Percentiles rank a stretch among this genome's conserved stretches.
These are phyloP conservation scores for Argynnis bischoffii DNA, from an alignment of 2,888 invertebrate genomes.

Conservation along the genomic window DNA sequence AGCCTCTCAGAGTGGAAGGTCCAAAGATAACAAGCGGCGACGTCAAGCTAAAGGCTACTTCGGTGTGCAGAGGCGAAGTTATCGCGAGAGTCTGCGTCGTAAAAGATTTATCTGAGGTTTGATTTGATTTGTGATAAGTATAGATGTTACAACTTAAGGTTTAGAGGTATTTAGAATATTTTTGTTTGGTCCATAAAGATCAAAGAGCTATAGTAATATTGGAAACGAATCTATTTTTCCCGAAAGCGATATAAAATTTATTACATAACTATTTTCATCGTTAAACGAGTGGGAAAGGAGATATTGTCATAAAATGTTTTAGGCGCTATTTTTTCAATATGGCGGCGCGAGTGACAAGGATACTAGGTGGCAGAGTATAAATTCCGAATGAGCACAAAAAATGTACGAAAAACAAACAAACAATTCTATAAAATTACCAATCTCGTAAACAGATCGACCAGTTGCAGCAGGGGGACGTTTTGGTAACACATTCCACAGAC, in stretches of 20 bases:
- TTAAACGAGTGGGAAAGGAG: too few species aligned
- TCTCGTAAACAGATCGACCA: constrained; percentile 62
- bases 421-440: background rate
- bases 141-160: background rate
- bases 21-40: constrained; percentile 51
- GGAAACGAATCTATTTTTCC: too few species aligned
- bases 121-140: background rate
- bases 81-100: constrained; percentile 88
- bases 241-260: background rate
- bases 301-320: too few species aligned
- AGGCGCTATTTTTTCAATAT: too few species aligned
- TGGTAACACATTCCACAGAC: constrained; percentile 90
- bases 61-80: constrained; percentile 87
- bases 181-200: background rate
- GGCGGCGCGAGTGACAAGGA: too few species aligned
- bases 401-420: too few species aligned
- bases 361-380: too few species aligned
- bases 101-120: constrained; percentile 82
- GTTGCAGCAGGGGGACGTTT: constrained; percentile 85
- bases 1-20: constrained; percentile 51
- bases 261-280: too few species aligned
- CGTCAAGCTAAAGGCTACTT: constrained; percentile 81
- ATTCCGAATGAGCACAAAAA: too few species aligned
- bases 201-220: too few species aligned
- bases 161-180: background rate